These are phyloP conservation scores for Paramormyrops kingsleyae DNA, from an alignment of 2,113 vertebrate genomes.

Conservation along the genomic window DNA sequence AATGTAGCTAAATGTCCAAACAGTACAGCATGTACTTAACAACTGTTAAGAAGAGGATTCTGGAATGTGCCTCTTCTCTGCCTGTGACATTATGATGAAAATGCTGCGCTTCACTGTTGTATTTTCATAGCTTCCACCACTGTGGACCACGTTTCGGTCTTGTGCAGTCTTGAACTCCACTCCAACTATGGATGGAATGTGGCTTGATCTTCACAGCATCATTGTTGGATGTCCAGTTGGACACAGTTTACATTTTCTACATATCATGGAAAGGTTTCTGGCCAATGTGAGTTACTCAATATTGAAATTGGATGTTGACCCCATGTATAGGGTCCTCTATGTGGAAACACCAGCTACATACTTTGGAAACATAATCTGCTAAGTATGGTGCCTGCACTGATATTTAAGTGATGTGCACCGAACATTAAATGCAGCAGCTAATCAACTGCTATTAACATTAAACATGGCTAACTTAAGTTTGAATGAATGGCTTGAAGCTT, in stretches of 20 bases:
- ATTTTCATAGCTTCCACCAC: background rate
- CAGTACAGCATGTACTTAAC: background rate
- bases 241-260: background rate
- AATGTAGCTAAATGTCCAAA: background rate
- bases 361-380: background rate
- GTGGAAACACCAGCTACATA: background rate
- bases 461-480: no score
- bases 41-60: background rate
- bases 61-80: background rate
- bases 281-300: background rate
- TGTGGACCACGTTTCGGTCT: background rate
- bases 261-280: background rate
- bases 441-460: no score
- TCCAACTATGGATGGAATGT: background rate
- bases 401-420: no score
- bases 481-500: no score
- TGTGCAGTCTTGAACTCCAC: background rate
- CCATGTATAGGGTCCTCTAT: background rate
- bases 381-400: background rate
- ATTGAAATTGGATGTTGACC: background rate
- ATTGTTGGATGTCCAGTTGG: background rate
- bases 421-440: no score
- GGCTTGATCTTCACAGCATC: background rate
- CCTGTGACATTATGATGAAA: background rate
- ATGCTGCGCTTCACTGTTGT: background rate